These are phyloP conservation scores for Lathronympha strigana DNA, from an alignment of 2,888 invertebrate species.

Conservation along the genomic window DNA sequence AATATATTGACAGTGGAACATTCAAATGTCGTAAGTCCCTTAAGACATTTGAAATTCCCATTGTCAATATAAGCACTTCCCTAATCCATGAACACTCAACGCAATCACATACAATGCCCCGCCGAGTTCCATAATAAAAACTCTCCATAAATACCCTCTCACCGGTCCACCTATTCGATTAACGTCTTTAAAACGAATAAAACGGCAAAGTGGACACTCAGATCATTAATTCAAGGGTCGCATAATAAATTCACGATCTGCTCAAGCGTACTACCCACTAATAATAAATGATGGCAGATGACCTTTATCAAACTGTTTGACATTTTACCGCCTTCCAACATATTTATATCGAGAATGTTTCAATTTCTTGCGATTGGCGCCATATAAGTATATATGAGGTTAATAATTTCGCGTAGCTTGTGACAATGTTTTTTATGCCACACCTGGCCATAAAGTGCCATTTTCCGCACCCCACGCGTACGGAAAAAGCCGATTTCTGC, in stretches of 20 bases:
- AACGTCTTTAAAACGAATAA: slow-evolving; percentile 35
- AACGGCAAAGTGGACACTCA: slow-evolving; percentile 50
- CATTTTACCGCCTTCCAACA: slow-evolving; percentile 51
- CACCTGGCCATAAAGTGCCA: too few species aligned
- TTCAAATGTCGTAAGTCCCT: too few species aligned
- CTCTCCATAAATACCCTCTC: neutral
- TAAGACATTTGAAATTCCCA: too few species aligned
- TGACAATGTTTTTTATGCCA: too few species aligned
- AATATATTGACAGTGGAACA: too few species aligned
- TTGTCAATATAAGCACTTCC: too few species aligned
- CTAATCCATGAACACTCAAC: too few species aligned
- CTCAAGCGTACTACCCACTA: slow-evolving; percentile 48
- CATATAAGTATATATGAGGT: neutral
- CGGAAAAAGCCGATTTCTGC: too few species aligned
- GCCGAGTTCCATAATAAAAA: neutral
- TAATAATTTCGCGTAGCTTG: neutral
- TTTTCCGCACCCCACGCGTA: too few species aligned
- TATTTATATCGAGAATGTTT: slow-evolving; percentile 37
- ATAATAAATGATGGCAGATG: slow-evolving; percentile 64
- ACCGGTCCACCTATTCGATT: slow-evolving; percentile 15
- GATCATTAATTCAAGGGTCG: slow-evolving; percentile 59
- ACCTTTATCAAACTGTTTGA: slow-evolving; percentile 69
- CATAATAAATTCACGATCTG: slow-evolving; percentile 53
- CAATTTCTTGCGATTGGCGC: slow-evolving; percentile 22
- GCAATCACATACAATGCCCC: too few species aligned